Base-by-base conservation (phyloP, 2,888 invertebrate genomes). In the Cacoxenus indagator region DNA sequence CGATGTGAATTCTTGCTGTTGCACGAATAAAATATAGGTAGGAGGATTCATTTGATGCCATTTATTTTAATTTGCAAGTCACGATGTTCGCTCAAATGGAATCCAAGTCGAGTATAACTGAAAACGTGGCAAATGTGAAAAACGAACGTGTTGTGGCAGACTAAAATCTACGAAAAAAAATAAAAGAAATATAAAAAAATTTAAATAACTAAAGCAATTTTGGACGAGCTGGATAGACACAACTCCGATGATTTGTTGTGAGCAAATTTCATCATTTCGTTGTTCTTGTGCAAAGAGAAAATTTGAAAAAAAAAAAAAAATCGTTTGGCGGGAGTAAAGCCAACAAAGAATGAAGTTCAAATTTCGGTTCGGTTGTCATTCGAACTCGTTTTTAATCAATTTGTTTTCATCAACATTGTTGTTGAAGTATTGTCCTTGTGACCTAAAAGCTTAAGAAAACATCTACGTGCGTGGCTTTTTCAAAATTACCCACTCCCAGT, bases 31-130 rank as follows among this genome's bases (percentile, higher is more conserved):
- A 55, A 19, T 55, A 11, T 55, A n/a, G n/a, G n/a, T n/a, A n/a
- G n/a, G n/a, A 55, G 11, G 27, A 55, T n/a, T 26, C 14, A 55
- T 55, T 24, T 27, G 55, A 3, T n/a, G 55, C 26, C 26, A 55
- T 55, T 55, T 14, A 55, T 55, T 55, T 55, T 26, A 55, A 55
- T 55, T 55, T 55, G 55, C 55, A 55, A 26, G 55, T 24, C 55
- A 55, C 51, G 51, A 51, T n/a, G 22, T 19, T 17, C 14, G 45
- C 11, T 43, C 14, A 43, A n/a, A 43, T 22, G 11, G 51, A 51
- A 17, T 22, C 22, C 9, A 51, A 19, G 22, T 51, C 19, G 6
- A 51, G 51, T 51, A 22, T 1, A 37, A 37, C 37, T 37, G 37
- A 11, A 2, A 37, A 14, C 14, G 17, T 17, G 5, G 8, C 17